Conservation (phyloP, 2,113 vertebrate species). For the Neodontobutis hainanensis region DNA sequence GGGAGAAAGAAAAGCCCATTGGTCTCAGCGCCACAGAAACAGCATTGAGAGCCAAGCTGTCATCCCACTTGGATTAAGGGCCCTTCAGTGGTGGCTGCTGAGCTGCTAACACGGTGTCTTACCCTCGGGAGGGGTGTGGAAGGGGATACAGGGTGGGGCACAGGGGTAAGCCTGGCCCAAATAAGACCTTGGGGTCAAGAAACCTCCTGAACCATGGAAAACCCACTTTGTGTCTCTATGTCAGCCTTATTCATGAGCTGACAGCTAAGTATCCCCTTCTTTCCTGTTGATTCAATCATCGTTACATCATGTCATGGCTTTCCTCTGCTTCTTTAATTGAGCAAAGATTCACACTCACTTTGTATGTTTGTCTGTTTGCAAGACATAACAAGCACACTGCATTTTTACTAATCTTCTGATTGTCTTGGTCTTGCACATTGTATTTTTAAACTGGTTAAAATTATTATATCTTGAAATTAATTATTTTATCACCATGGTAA, state of each 20-base stretch:
- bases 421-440: neutral
- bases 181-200: slow-evolving; percentile 73
- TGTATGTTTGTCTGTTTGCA: neutral
- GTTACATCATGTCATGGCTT: slow-evolving; percentile 50
- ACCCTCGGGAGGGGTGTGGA: slow-evolving; percentile 52
- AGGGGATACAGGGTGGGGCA: slow-evolving; percentile 47
- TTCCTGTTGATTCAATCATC: slow-evolving; percentile 64
- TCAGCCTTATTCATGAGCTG: slow-evolving; percentile 72
- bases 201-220: slow-evolving; percentile 69
- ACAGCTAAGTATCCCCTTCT: slow-evolving; percentile 64
- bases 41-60: slow-evolving; percentile 72
- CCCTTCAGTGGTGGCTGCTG: slow-evolving; percentile 68
- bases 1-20: slow-evolving; percentile 75
- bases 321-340: slow-evolving; percentile 21
- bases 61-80: slow-evolving; percentile 78
- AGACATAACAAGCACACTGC: neutral
- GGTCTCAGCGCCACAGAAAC: slow-evolving; percentile 73
- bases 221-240: slow-evolving; percentile 72
- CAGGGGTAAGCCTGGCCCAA: slow-evolving; percentile 60
- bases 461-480: too few relatives aligned
- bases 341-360: slow-evolving; percentile 12
- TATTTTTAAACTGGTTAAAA: too few relatives aligned
- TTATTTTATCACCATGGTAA: too few relatives aligned
- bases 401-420: neutral
- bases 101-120: slow-evolving; percentile 64